Base-by-base conservation (phyloP, 2,888 invertebrate genomes). In the Eubasilissa splendida region DNA sequence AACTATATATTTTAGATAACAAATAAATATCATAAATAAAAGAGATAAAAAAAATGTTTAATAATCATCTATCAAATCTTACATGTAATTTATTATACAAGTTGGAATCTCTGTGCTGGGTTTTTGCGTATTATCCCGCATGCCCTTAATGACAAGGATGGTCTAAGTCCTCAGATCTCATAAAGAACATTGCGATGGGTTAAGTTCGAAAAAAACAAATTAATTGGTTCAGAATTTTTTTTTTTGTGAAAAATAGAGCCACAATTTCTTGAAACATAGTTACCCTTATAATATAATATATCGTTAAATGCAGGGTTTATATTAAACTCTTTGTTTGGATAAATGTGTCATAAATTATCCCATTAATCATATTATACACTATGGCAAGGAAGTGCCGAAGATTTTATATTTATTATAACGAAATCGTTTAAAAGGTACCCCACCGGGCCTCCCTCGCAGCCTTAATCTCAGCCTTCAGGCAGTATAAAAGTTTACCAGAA, bases 361-460 rank as follows among this genome's bases (percentile, higher is more conserved):
- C 50, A 68, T 68, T 68, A 68, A 71, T 71, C 71, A 56, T 31
- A 71, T 71, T 71, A 42, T 42, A 42, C 54, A 71, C 54, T 58
- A 74, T 50, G 59, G 60, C 50, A 60, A 75, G 60, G 50, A 59
- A 60, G 52, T 60, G 75, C 60, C 60, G 52, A 75, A 75, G 59
- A 75, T 59, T n/a, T 59, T 60, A 75, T 50, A 75, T 75, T 75
- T 75, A 75, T 75, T 75, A 75, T 75, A 75, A 75, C 75, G 60
- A 60, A 75, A 75, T 75, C 75, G 75, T 75, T 75, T 75, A 75
- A 75, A 53, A 50, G 71, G 33, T 11, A 54, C 50, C 75, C 60
- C 50, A 50, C 52, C 11, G 52, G 22, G 60, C 59, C 60, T 14
- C 75, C 60, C 42, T 22, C 50, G 12, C 9, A 22, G 60, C 52